Percentiles rank a stretch among this genome's conserved stretches.
Evolutionary conservation across 2,888 invertebrate species (phyloP).

Genomic region (Caenorhabditis angaria): DNA sequence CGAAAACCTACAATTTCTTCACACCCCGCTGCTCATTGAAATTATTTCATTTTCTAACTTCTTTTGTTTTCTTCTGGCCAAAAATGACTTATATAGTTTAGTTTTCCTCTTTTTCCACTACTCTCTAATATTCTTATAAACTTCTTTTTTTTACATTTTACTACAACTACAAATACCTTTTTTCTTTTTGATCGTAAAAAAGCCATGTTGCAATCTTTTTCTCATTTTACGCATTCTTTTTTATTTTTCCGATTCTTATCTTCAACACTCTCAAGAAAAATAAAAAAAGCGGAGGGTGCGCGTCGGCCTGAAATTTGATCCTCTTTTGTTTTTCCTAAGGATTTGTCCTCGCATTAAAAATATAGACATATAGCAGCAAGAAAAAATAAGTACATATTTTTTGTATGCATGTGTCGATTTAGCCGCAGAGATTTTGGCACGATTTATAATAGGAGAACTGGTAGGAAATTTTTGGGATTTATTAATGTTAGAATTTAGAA

Average conservation of each 20-base stretch:
- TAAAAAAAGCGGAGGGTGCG: background rate
- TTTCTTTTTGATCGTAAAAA: background rate
- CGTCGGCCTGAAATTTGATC: conserved; percentile 2
- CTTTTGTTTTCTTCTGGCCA: background rate
- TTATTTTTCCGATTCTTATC: background rate
- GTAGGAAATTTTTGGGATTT: too few relatives aligned
- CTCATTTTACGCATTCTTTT: background rate
- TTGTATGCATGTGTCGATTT: background rate
- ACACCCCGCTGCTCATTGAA: background rate
- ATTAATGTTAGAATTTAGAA: too few relatives aligned
- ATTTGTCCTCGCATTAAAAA: background rate
- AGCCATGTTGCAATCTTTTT: background rate
- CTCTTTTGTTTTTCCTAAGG: conserved; percentile 1
- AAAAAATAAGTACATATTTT: too few relatives aligned
- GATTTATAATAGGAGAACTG: too few relatives aligned
- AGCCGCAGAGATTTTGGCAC: background rate
- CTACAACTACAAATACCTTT: too few relatives aligned
- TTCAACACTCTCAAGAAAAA: background rate
- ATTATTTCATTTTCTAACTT: background rate
- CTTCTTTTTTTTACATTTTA: background rate
- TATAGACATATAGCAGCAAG: too few relatives aligned
- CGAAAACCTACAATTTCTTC: background rate
- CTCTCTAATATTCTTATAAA: background rate
- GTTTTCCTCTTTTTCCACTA: background rate
- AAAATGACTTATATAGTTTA: background rate